Evolutionary conservation across 2,797 vertebrate genomes (phyloP), one percentile per base, ranked within the genome.

Genomic region (Arctocebus calabarensis): DNA sequence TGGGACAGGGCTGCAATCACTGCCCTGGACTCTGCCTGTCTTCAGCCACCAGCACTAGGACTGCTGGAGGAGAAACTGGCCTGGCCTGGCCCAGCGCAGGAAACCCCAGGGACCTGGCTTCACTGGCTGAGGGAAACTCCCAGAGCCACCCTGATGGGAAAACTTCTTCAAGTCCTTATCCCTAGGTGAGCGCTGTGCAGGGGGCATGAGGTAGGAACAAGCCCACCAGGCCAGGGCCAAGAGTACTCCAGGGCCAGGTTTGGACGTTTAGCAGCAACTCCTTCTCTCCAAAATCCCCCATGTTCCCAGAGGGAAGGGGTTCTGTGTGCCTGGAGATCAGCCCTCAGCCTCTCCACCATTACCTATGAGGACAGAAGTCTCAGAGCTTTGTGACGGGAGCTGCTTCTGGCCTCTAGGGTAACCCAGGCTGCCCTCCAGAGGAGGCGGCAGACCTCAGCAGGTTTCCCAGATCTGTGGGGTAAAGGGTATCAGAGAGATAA

Each of bases 241-340:
- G 29, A 17, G 25, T 6, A 1, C 83, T 81, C 37, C 37, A 0
- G 62, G 83, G 85, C 77, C n/a, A 9, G 66, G 16, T 23, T 2
- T 11, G 8, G 34, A 34, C 29, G 0, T 48, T 64, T 10, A 17
- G 0, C 40, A 68, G 9, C 45, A 20, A 45, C 23, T 11, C 52
- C 48, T 20, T 0, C 1, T 40, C 55, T 82, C 45, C 19, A 9
- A 17, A 48, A 11, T 10, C 32, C n/a, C n/a, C 52, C 4, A 0
- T 2, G 16, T 14, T 32, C 92, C 92, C 48, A 23, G n/a, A 85
- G 37, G 27, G 77, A 59, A 25, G 34, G 19, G 19, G 10, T 23
- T 43, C 37, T 57, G 40, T 25, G 48, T 78, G 55, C 16, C 79
- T 79, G 77, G 17, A 82, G 29, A 7, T 55, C 23, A 32, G 73